Evolutionary conservation across 1,140 invertebrate species (phyloP).

Genomic region (Eupeodes corollae): DNA sequence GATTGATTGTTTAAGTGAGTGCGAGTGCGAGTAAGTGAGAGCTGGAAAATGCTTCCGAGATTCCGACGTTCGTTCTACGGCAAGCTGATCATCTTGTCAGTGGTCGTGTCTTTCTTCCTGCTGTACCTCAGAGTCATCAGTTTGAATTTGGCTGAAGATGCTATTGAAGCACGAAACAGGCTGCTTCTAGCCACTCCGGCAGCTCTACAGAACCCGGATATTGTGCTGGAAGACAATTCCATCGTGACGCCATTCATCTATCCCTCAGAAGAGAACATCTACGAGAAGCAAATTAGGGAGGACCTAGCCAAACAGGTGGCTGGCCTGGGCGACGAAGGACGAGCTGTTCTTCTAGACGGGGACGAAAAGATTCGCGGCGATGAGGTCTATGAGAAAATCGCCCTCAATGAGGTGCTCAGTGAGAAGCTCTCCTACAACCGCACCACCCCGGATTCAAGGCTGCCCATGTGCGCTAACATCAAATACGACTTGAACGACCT

Average conservation of each 20-base stretch:
- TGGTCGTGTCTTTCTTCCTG: constrained; percentile 30
- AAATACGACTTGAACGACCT: constrained; percentile 39
- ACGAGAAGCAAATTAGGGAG: constrained; percentile 31
- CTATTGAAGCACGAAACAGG: constrained; percentile 3
- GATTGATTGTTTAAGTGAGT: background rate
- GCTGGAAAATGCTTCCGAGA: constrained; percentile 27
- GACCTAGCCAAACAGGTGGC: constrained; percentile 35
- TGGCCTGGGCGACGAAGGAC: constrained; percentile 53
- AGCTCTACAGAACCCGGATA: constrained; percentile 1
- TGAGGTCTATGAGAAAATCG: constrained; percentile 58
- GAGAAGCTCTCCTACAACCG: constrained; percentile 69
- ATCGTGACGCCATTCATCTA: constrained; percentile 18
- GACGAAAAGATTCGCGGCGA: constrained; percentile 45
- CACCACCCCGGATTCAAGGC: constrained; percentile 48
- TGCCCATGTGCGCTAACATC: constrained; percentile 40
- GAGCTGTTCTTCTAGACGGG: constrained; percentile 46
- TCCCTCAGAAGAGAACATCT: constrained; percentile 18
- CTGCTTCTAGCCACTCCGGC: background rate
- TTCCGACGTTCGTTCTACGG: constrained; percentile 33
- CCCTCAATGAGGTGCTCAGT: constrained; percentile 71
- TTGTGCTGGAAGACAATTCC: constrained; percentile 5
- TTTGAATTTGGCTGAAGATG: background rate
- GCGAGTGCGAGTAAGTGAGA: background rate
- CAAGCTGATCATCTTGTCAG: constrained; percentile 28
- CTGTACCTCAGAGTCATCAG: constrained; percentile 26